phyloP scores from a whole-genome alignment of 92 coral and sea anemone species.

The Metridium senile region DNA sequence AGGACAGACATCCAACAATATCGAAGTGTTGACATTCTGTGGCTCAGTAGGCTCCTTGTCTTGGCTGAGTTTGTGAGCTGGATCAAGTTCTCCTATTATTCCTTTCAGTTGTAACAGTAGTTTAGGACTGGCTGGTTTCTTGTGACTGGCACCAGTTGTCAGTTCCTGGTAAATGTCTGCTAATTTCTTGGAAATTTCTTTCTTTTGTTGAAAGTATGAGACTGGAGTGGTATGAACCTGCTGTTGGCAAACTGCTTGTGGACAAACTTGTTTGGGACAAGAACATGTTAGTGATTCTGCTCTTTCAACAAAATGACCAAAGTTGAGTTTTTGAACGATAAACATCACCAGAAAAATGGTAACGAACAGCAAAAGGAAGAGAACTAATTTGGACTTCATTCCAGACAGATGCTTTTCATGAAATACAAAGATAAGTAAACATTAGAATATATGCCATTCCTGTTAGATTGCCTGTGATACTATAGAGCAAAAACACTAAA shows the following conservation, averaged over 20 bases:
- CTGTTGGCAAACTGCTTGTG: background rate
- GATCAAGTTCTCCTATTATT: slow-evolving; percentile 32
- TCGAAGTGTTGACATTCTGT: background rate
- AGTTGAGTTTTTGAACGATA: no score
- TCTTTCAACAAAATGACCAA: no score
- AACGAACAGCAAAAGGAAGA: no score
- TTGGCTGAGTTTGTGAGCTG: slow-evolving; percentile 26
- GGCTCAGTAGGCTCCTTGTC: background rate
- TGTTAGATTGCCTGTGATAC: no score
- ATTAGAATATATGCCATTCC: no score
- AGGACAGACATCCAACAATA: slow-evolving; percentile 44
- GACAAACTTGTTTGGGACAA: no score
- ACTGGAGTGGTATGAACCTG: background rate
- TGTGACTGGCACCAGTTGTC: background rate
- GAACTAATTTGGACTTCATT: no score
- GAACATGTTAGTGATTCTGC: no score
- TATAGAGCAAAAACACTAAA: no score
- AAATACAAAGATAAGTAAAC: no score
- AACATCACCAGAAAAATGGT: no score
- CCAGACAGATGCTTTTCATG: no score
- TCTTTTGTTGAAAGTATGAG: background rate
- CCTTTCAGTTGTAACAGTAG: slow-evolving; percentile 10
- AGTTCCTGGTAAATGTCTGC: background rate
- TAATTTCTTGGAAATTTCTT: background rate
- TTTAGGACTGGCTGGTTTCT: slow-evolving; percentile 14